Conservation (phyloP, 2,797 vertebrate genomes). For the Caiman crocodilus region DNA sequence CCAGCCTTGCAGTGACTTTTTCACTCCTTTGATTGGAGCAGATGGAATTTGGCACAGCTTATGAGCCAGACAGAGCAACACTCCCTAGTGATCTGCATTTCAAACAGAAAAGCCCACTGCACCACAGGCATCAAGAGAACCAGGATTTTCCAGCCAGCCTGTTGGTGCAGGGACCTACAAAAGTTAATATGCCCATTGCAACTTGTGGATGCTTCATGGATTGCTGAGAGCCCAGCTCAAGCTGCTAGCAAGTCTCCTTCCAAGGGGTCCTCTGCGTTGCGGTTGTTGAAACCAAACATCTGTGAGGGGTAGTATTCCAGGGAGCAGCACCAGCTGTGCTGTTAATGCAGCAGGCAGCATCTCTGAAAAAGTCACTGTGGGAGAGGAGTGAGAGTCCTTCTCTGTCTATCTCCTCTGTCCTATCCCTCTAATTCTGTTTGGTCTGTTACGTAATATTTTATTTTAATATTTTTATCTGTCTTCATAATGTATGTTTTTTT, state of each 20-base stretch:
- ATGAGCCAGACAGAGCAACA: not conserved
- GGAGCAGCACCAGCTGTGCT: not conserved
- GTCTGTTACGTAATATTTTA: too few relatives aligned
- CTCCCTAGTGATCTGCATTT: not conserved
- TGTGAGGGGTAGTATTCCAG: accelerated
- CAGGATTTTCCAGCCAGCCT: constrained; percentile 4
- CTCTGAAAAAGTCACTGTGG: not conserved
- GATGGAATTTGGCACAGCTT: constrained; percentile 29
- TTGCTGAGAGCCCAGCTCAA: constrained; percentile 7
- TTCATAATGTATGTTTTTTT: too few relatives aligned
- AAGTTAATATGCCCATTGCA: not conserved
- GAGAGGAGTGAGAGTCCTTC: not conserved
- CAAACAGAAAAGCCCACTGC: constrained; percentile 9
- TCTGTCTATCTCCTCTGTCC: too few relatives aligned
- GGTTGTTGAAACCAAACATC: not conserved
- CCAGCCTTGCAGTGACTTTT: not conserved
- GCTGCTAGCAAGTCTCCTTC: constrained; percentile 2
- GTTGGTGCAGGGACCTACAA: constrained; percentile 16
- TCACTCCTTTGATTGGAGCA: not conserved
- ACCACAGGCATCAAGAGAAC: not conserved
- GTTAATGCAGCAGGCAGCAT: not conserved
- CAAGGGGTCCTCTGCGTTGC: not conserved
- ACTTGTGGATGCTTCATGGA: not conserved
- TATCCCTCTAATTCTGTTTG: too few relatives aligned
- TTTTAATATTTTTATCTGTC: too few relatives aligned